Percentiles rank a stretch among this genome's conserved stretches.
Evolutionary conservation across 2,888 invertebrate genomes (phyloP).

Genomic region (Malachius bipustulatus): DNA sequence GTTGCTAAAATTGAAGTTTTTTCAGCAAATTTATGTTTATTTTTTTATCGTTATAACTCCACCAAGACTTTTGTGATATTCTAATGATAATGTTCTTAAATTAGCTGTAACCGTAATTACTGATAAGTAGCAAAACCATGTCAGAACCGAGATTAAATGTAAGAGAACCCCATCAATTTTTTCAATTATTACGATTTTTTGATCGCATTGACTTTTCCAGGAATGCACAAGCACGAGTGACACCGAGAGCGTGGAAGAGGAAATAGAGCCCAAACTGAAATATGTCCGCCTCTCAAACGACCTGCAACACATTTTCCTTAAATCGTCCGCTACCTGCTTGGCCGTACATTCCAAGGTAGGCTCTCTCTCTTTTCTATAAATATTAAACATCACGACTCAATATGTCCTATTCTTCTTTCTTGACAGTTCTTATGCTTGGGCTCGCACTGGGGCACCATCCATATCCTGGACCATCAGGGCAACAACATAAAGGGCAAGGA

Average conservation of each 20-base stretch:
- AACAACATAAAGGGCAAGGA: slow-evolving; percentile 63
- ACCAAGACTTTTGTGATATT: too few relatives aligned
- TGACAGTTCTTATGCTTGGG: slow-evolving; percentile 80
- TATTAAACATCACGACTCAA: slow-evolving; percentile 2
- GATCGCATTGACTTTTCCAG: too few relatives aligned
- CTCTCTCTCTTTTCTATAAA: too few relatives aligned
- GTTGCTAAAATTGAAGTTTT: too few relatives aligned
- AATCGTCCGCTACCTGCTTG: slow-evolving; percentile 82
- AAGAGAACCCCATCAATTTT: slow-evolving; percentile 14
- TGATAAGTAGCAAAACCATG: too few relatives aligned
- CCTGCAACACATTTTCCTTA: slow-evolving; percentile 68
- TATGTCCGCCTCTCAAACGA: slow-evolving; percentile 84
- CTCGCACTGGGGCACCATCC: slow-evolving; percentile 82
- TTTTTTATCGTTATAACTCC: too few relatives aligned
- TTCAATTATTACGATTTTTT: slow-evolving; percentile 4
- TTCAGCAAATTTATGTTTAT: too few relatives aligned
- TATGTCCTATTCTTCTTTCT: slow-evolving; percentile 11
- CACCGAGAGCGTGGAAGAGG: slow-evolving; percentile 37
- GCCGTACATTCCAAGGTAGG: slow-evolving; percentile 81
- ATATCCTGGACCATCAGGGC: slow-evolving; percentile 85
- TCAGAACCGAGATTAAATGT: slow-evolving; percentile 25
- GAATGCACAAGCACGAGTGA: slow-evolving; percentile 27
- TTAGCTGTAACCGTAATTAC: too few relatives aligned
- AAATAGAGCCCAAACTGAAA: slow-evolving; percentile 80
- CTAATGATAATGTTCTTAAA: too few relatives aligned